Evolutionary conservation across 2,888 invertebrate species (phyloP).

Genomic region (Anaspis maculata): DNA sequence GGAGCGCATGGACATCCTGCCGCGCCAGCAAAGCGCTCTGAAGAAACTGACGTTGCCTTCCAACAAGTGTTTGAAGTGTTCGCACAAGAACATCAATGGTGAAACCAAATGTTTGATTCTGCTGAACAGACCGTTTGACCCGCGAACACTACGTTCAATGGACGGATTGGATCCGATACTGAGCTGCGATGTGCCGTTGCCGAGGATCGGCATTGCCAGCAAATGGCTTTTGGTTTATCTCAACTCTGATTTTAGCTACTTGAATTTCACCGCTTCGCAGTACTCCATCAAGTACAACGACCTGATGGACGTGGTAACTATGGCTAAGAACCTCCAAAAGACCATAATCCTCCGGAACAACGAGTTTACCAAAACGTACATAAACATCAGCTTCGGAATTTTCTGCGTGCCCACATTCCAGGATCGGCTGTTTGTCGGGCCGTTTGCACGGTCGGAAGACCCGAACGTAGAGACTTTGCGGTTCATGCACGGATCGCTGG

Average conservation of each 20-base stretch:
- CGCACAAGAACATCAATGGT: slow-evolving; percentile 22
- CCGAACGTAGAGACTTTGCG: slow-evolving; percentile 33
- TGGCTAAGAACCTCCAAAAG: slow-evolving; percentile 43
- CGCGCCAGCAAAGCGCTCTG: too few relatives aligned
- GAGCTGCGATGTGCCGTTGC: slow-evolving; percentile 9
- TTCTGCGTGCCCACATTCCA: slow-evolving; percentile 31
- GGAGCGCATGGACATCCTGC: too few relatives aligned
- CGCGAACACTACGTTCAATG: too few relatives aligned
- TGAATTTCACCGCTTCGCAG: slow-evolving; percentile 45
- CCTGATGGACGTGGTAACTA: slow-evolving; percentile 44
- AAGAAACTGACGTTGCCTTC: not conserved
- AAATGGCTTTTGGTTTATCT: slow-evolving; percentile 50
- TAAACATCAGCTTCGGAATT: slow-evolving; percentile 32
- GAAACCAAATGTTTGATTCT: too few relatives aligned
- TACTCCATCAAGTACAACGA: slow-evolving; percentile 49
- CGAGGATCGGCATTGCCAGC: slow-evolving; percentile 12
- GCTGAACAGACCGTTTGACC: too few relatives aligned
- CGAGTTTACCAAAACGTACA: slow-evolving; percentile 20
- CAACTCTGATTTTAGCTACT: slow-evolving; percentile 48
- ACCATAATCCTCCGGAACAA: slow-evolving; percentile 42
- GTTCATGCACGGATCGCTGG: slow-evolving; percentile 29
- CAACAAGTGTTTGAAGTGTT: slow-evolving; percentile 10
- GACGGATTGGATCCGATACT: too few relatives aligned
- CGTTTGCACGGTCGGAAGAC: slow-evolving; percentile 29
- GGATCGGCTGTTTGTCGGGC: slow-evolving; percentile 38